Conservation (phyloP, 2,113 vertebrate species). For the Bubo bubo region DNA sequence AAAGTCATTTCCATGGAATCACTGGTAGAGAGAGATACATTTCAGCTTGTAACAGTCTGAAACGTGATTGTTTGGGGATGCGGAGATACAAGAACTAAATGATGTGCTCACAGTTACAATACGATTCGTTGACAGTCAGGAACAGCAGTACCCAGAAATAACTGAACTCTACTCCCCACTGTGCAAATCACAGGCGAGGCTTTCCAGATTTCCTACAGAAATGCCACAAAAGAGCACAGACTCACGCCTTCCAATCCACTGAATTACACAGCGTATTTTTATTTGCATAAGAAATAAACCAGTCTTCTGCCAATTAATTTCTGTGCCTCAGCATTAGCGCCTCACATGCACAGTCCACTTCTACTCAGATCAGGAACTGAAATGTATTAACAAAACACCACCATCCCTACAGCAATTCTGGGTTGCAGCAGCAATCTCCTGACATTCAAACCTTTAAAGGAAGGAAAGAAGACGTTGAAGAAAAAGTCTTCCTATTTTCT, state of each 20-base stretch:
- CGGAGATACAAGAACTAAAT: not conserved
- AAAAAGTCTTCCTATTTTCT: not conserved
- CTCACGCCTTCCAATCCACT: not conserved
- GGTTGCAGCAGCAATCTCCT: not conserved
- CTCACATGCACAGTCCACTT: not conserved
- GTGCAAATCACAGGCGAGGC: not conserved
- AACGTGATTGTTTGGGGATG: not conserved
- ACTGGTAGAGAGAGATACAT: not conserved
- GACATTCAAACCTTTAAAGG: conserved; percentile 12
- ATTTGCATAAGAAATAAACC: not conserved
- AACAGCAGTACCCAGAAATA: conserved; percentile 48
- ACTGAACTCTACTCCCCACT: not conserved
- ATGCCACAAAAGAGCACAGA: not conserved
- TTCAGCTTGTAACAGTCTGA: not conserved
- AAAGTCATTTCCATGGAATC: not conserved
- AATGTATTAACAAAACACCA: not conserved
- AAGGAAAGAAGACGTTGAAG: not conserved
- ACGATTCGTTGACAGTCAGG: conserved; percentile 1
- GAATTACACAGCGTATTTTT: not conserved
- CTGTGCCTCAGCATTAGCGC: not conserved
- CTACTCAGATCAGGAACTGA: not conserved
- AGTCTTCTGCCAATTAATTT: not conserved
- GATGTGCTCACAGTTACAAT: not conserved
- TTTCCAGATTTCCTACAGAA: conserved; percentile 38
- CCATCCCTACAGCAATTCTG: not conserved